Percentiles rank a stretch among this genome's conserved stretches.
phyloP scores from a whole-genome alignment of 2,113 vertebrate genomes.

The Pseudorhombus dupliciocellatus region DNA sequence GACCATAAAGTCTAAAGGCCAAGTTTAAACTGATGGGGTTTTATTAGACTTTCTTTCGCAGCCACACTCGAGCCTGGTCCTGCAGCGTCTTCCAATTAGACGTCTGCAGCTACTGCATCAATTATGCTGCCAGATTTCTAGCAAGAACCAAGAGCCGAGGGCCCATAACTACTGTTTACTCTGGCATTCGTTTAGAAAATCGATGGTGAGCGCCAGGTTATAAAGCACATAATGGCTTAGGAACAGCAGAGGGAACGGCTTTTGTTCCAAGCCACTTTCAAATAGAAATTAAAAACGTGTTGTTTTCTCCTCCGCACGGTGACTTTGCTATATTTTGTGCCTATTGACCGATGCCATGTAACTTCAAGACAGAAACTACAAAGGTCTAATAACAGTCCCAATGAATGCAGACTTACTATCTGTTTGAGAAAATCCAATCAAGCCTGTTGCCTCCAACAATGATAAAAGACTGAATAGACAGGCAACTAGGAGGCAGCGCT shows the following conservation, averaged over 20 bases:
- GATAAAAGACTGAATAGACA: no score
- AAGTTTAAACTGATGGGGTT: background rate
- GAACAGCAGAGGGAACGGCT: background rate
- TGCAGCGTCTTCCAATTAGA: slow-evolving; percentile 5
- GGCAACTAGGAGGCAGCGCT: no score
- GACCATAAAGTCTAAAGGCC: slow-evolving; percentile 11
- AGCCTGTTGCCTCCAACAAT: no score
- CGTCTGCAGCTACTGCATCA: slow-evolving; percentile 13
- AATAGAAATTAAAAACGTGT: slow-evolving; percentile 5
- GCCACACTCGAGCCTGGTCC: background rate
- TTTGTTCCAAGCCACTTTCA: background rate
- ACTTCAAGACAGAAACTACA: no score
- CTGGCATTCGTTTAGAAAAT: slow-evolving; percentile 2
- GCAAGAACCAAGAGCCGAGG: slow-evolving; percentile 5
- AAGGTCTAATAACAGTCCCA: no score
- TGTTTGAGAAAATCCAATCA: no score
- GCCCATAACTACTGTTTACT: slow-evolving; percentile 11
- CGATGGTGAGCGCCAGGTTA: background rate
- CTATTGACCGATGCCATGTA: background rate
- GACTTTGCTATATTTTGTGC: background rate
- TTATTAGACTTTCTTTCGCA: slow-evolving; percentile 6
- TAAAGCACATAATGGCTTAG: slow-evolving; percentile 12
- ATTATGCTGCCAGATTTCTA: slow-evolving; percentile 11
- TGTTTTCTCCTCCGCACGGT: background rate
- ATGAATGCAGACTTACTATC: no score